These are phyloP conservation scores for Thera britannica DNA, from an alignment of 2,888 invertebrate species.

Conservation along the genomic window DNA sequence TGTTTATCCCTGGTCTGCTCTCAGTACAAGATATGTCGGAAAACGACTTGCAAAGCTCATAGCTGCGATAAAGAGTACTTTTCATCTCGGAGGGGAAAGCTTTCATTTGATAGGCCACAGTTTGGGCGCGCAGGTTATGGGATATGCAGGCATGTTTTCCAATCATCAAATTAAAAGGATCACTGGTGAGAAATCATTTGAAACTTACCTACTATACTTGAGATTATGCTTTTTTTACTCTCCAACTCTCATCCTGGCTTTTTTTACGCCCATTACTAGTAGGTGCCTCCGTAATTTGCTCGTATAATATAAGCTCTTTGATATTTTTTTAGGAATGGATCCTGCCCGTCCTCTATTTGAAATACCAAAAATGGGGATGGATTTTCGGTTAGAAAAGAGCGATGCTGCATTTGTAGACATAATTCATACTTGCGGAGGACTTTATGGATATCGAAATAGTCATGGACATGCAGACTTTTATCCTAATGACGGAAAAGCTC, in stretches of 20 bases:
- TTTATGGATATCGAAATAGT: constrained; percentile 85
- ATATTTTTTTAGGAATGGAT: constrained; percentile 75
- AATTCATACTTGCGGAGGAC: constrained; percentile 89
- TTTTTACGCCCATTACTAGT: no score
- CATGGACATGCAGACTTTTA: constrained; percentile 90
- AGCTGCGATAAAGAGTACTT: constrained; percentile 51
- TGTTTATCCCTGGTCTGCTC: constrained; percentile 72
- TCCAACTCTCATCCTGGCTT: no score
- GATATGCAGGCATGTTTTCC: constrained; percentile 82
- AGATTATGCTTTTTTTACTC: not conserved
- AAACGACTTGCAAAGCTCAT: constrained; percentile 65
- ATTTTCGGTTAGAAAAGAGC: constrained; percentile 81
- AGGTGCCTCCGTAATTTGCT: not conserved
- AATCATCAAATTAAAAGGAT: constrained; percentile 79
- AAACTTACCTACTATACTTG: not conserved
- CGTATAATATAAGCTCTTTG: not conserved
- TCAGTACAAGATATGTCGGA: constrained; percentile 74
- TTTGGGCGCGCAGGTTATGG: constrained; percentile 86
- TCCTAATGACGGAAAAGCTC: constrained; percentile 88
- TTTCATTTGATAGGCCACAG: constrained; percentile 83
- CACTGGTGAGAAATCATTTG: constrained; percentile 73
- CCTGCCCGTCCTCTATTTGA: constrained; percentile 88
- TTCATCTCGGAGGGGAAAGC: constrained; percentile 48
- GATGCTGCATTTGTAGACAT: constrained; percentile 91
- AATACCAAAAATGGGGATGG: constrained; percentile 62